Base-by-base conservation (phyloP, 1,140 invertebrate genomes). In the Microplitis mediator region DNA sequence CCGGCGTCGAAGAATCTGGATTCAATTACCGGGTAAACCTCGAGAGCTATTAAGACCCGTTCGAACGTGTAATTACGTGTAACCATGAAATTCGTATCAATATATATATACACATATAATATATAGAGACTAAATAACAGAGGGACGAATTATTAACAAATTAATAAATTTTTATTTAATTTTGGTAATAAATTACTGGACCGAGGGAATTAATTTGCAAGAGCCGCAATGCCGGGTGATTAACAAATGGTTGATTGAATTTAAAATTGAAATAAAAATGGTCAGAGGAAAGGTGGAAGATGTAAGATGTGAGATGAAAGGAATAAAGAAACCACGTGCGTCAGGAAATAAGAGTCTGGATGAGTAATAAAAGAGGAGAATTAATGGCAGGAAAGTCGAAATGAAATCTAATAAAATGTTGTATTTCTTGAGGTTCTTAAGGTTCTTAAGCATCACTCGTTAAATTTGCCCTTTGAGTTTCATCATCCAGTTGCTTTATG, bases 21-120 rank as follows among this genome's bases (percentile, higher is more conserved):
- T 84, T 84, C 80, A 82, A 85, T 86, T 83, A 85, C 75, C 77
- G 77, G 75, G 63, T 76, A 79, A 78, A 79, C 77, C 75, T 79
- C 66, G 71, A 77, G 66, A 76, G 75, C 77, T 72, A 81, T 84
- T 83, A 81, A 72, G 76, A 79, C 75, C 76, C 79, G 77, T 77
- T 83, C 79, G 76, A 74, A 80, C 78, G 78, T 80, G 76, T 84
- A 83, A 82, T 84, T 82, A 77, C 79, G 72, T 74, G 74, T 81
- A 80, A 81, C 81, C 78, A 78, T 78, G 75, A 79, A 80, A 68
- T 77, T 67, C 71, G 71, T 75, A 71, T 78, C 69, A 73, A 76
- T 73, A 64, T 56, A 68, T 23, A 23, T 23, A 23, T 23, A 23
- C 23, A 23, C 23, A 23, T 23, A 23, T 23, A 23, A 23, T 23